Base-by-base conservation (phyloP, 2,888 invertebrate species). In the Microctonus hyperodae region DNA sequence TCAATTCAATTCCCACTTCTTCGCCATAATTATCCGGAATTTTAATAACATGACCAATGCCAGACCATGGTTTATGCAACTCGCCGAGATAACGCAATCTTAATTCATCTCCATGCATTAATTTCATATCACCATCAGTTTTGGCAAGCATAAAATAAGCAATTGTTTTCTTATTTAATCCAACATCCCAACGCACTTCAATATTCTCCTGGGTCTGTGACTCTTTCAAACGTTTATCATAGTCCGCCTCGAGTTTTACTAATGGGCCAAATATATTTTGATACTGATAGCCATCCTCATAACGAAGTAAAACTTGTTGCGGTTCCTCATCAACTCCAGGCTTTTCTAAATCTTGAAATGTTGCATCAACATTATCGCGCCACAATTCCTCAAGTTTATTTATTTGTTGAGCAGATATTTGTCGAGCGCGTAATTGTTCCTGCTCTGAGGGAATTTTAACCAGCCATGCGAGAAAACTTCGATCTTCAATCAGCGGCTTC, bases 211-310 rank as follows among this genome's bases (percentile, higher is more conserved):
- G 98, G 0, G 97, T 98, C 84, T 98, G 98, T 0, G 97, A 96
- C 84, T 99, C 99, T 83, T 99, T 99, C 64, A 98, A 86, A 70
- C 96, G 92, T 82, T 96, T 96, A 84, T 99, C 99, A 81, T 99
- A 99, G 78, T 99, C 98, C 0, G 99, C 98, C 86, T 99, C 99
- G 44, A 98, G 87, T 81, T 96, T 95, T 0, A 99, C 97, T 35
- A 99, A 86, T 0, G 99, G 98, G 0, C 96, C 96, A 86, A 99
- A 98, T 69, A 98, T 96, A 83, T 97, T 97, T 84, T 97, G 97
- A 82, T 99, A 99, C 83, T 99, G 98, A 85, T 97, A 98, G 10
- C 98, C 99, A 86, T 99, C 98, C 85, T 98, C 98, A 81, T 99
- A 99, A 73, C 97, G 89, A 64, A 87, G 75, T 65, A 81, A 72